Evolutionary conservation across 2,888 invertebrate genomes (phyloP).

Genomic region (Flexamia atlantica): DNA sequence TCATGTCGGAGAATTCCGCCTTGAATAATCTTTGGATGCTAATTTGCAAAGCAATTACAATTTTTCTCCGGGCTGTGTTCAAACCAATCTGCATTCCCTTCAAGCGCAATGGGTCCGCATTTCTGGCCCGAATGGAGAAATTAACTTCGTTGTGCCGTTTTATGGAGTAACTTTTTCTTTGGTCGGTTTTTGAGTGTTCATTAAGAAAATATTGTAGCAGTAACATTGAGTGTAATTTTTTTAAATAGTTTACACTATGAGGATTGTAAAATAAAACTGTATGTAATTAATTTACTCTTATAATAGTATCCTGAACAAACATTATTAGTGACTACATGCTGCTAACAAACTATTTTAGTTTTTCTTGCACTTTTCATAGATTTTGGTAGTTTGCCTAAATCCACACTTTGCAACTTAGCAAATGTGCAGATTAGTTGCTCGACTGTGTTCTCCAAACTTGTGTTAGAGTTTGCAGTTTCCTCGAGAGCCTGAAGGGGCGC

Average conservation of each 20-base stretch:
- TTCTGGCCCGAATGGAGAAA: not conserved
- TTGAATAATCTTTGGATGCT: constrained; percentile 24
- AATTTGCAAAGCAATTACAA: constrained; percentile 16
- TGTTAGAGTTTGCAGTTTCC: not conserved
- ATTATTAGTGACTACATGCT: no score
- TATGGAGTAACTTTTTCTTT: no score
- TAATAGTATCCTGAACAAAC: no score
- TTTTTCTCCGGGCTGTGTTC: constrained; percentile 13
- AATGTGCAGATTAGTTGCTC: not conserved
- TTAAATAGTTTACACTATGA: no score
- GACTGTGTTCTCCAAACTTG: not conserved
- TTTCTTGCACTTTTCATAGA: no score
- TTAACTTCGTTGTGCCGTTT: not conserved
- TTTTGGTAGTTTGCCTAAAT: no score
- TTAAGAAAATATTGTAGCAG: no score
- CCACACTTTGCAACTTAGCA: not conserved
- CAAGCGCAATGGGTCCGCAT: not conserved
- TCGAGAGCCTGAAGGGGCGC: not conserved
- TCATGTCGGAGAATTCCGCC: not conserved
- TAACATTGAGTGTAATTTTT: no score
- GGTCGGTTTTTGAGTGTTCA: no score
- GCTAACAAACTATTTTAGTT: no score
- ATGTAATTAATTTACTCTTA: no score
- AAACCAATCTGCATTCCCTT: constrained; percentile 24
- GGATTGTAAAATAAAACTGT: no score